phyloP scores from a whole-genome alignment of 2,113 vertebrate genomes.

The Strix uralensis region DNA sequence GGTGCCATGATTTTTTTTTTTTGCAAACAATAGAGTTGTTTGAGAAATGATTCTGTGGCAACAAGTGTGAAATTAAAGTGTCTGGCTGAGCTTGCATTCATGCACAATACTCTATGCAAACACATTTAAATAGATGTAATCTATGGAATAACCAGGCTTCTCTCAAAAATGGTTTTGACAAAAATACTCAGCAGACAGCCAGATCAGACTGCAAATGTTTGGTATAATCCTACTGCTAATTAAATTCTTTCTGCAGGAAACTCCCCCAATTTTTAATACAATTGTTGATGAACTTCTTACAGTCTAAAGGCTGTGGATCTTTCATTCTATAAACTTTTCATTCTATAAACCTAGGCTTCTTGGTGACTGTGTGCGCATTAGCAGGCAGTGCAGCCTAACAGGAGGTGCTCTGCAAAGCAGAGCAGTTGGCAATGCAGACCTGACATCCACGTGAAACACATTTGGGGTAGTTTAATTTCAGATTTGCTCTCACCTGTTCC shows the following conservation, averaged over 20 bases:
- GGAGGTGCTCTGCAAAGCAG: neutral
- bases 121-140: neutral
- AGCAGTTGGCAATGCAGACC: accelerated
- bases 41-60: neutral
- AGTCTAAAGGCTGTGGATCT: neutral
- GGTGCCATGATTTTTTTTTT: neutral
- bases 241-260: neutral
- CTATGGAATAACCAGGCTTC: neutral
- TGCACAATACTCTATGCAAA: neutral
- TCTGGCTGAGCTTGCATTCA: neutral
- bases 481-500: neutral
- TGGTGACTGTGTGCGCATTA: neutral
- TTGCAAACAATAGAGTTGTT: neutral
- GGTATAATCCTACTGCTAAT: neutral
- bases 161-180: neutral
- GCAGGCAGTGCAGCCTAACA: neutral
- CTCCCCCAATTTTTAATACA: neutral
- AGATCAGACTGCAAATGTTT: neutral
- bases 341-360: neutral
- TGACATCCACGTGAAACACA: neutral
- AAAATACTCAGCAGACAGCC: neutral
- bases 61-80: slow-evolving; percentile 22
- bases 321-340: neutral
- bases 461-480: neutral
- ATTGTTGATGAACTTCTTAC: neutral